phyloP scores from a whole-genome alignment of 2,888 invertebrate species.

The Lasioglossum malachurum region DNA sequence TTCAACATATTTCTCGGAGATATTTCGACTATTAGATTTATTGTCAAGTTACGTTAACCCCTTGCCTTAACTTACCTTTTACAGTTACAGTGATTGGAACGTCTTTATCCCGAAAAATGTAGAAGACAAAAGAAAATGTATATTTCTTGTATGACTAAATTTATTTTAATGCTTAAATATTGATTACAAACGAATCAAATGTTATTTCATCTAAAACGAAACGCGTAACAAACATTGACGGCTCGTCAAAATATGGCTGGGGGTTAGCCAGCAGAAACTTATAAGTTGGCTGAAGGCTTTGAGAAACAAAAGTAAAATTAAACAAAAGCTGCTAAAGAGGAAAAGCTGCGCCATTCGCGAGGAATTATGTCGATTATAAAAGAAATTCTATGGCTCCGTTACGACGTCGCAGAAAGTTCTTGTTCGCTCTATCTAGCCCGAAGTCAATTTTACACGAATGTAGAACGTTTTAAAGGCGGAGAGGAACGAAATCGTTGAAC shows the following conservation, averaged over 20 bases:
- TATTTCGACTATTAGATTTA: neutral
- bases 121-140: too few relatives aligned
- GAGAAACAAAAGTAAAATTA: neutral
- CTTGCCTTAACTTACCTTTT: too few relatives aligned
- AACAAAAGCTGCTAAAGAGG: neutral
- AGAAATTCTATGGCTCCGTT: neutral
- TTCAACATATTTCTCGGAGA: neutral
- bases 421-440: neutral
- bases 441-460: neutral
- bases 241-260: too few relatives aligned
- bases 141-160: too few relatives aligned
- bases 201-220: too few relatives aligned
- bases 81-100: too few relatives aligned
- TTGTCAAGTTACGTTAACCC: neutral
- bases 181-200: too few relatives aligned
- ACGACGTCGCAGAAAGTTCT: neutral
- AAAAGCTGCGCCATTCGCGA: neutral
- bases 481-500: conserved; percentile 29
- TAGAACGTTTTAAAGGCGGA: conserved; percentile 14
- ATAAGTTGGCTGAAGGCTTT: neutral
- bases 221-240: too few relatives aligned
- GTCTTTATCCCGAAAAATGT: too few relatives aligned
- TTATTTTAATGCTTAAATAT: too few relatives aligned
- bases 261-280: neutral
- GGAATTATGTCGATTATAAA: neutral